Evolutionary conservation across 1,140 invertebrate genomes (phyloP), one percentile per base, ranked within the genome.

Genomic region (Pomacea maculata): DNA sequence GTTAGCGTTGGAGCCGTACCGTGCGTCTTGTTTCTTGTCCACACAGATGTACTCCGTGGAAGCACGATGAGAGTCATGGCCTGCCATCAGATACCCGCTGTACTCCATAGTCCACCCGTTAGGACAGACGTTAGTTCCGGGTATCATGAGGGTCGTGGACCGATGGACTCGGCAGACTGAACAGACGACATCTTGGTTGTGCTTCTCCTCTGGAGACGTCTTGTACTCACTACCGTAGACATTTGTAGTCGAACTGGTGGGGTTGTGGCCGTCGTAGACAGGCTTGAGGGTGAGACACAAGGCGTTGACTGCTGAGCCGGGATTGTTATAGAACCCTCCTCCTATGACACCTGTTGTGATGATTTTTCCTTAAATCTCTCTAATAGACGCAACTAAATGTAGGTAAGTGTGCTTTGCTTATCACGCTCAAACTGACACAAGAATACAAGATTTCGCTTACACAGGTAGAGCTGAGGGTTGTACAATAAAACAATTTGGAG

Each of bases 41-140:
- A 87, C 61, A 78, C 86, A 87, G 12, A 82, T 78, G 70, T 76
- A 87, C 21, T 83, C 52, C n/a, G 70, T 63, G 7, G 68, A 54
- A 0, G 68, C 73, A 1, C 65, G 19, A 61, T 85, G 79, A 63
- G 8, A 25, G 34, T 80, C 75, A 63, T 75, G 19, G 0, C 77
- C 75, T 29, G 82, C 68, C n/a, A 74, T 68, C 21, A 87, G 80
- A 71, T 82, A 79, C 19, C 85, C 85, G 11, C 73, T 54, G 72
- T 87, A 87, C 75, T 86, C 82, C 21, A 70, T 63, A 4, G 29
- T 80, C 86, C 86, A 87, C 5, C 82, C 85, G 19, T 71, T 17
- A n/a, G 83, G 83, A 71, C 87, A 87, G 4, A 61, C 25, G 21
- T 82, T 80, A 64, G 83, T 78, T 3, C 79, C 87, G 3, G 87